A percentile compares a stretch with the other conserved stretches of the same genome.
Conservation (phyloP, 2,888 invertebrate species). For the Aleiodes alternator region DNA sequence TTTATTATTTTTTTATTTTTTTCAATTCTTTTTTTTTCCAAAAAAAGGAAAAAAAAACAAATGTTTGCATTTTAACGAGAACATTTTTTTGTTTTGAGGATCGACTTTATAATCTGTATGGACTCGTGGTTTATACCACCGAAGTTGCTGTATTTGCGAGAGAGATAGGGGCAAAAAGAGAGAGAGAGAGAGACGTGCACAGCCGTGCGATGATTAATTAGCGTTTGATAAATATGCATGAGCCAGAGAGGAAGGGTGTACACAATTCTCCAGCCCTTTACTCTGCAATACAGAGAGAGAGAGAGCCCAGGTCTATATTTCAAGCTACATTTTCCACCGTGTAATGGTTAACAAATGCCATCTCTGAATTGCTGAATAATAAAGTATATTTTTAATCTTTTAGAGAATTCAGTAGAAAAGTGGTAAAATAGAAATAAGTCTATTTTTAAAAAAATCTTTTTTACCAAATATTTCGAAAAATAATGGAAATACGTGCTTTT, state of each 20-base stretch:
- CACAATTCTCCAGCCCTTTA: slow-evolving; percentile 46
- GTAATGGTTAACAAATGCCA: slow-evolving; percentile 67
- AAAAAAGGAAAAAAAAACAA: neutral
- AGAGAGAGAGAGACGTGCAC: slow-evolving; percentile 53
- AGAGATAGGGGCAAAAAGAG: slow-evolving; percentile 30
- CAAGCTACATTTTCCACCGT: slow-evolving; percentile 57
- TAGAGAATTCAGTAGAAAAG: neutral
- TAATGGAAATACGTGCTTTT: neutral
- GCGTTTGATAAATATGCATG: slow-evolving; percentile 75
- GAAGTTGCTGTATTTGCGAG: slow-evolving; percentile 19
- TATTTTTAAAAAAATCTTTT: too few species aligned
- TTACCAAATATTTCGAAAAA: neutral
- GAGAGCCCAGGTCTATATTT: slow-evolving; percentile 42
- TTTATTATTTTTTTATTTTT: slow-evolving; percentile 21
- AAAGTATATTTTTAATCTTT: slow-evolving; percentile 5
- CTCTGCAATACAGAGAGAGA: slow-evolving; percentile 28
- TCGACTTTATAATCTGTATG: slow-evolving; percentile 51
- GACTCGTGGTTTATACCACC: slow-evolving; percentile 39
- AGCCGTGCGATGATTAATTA: slow-evolving; percentile 74
- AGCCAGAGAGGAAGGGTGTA: slow-evolving; percentile 60
- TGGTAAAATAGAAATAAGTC: neutral
- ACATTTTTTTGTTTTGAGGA: slow-evolving; percentile 28
- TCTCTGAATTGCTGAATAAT: slow-evolving; percentile 48
- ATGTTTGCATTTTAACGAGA: slow-evolving; percentile 30
- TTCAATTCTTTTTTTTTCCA: neutral